phyloP scores from a whole-genome alignment of 1,140 invertebrate genomes.

The Diuraphis noxia region DNA sequence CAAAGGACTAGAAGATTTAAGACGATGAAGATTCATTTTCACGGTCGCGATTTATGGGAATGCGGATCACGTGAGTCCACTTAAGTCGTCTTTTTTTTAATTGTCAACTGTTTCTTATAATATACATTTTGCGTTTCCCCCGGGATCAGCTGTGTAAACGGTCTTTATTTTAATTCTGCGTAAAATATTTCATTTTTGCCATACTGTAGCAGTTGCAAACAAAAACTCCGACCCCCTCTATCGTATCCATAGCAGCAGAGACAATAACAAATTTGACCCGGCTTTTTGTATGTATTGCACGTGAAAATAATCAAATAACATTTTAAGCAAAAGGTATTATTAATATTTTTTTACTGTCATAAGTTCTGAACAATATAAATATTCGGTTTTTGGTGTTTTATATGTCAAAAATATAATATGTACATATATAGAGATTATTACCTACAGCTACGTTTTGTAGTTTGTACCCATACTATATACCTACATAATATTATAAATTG shows the following conservation, averaged over 20 bases:
- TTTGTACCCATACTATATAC: neutral
- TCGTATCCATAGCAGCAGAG: constrained; percentile 41
- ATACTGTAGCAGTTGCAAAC: neutral
- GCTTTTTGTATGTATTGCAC: neutral
- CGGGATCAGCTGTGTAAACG: constrained; percentile 31
- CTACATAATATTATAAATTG: too few relatives aligned
- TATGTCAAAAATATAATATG: neutral
- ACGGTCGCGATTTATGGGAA: neutral
- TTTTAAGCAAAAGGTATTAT: neutral
- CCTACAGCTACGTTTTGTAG: neutral
- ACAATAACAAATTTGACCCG: constrained; percentile 38
- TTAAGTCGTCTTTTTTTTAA: constrained; percentile 46
- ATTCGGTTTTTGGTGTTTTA: neutral
- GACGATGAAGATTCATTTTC: neutral
- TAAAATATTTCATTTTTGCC: constrained; percentile 38
- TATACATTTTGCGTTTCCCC: neutral
- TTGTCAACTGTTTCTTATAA: neutral
- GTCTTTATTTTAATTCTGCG: constrained; percentile 25
- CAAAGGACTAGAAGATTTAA: constrained; percentile 29
- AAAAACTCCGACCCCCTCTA: constrained; percentile 8
- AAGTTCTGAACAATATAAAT: neutral
- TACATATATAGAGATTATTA: neutral
- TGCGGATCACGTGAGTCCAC: neutral
- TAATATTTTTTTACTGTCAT: neutral
- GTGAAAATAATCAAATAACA: neutral